Conservation (phyloP, 2,113 vertebrate species). For the Choloepus hoffmanni region DNA sequence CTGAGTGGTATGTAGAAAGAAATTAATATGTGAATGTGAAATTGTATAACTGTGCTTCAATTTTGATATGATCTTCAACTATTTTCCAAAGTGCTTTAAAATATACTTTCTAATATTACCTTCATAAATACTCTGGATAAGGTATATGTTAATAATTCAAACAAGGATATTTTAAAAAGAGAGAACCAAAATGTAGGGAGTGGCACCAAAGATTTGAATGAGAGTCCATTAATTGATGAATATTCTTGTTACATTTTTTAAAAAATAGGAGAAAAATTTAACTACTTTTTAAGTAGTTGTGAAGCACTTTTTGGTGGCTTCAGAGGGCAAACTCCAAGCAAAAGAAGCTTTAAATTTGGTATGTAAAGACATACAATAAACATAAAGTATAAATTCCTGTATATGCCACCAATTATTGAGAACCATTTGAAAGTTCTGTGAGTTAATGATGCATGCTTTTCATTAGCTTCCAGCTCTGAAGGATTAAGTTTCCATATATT, state of each 20-base stretch:
- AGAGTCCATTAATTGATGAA: background rate
- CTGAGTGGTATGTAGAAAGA: background rate
- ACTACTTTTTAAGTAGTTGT: background rate
- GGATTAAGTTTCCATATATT: background rate
- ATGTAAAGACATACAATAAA: background rate
- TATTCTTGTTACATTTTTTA: background rate
- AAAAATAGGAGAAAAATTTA: background rate
- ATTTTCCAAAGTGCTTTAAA: background rate
- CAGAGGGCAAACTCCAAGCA: background rate
- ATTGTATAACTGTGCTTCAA: background rate
- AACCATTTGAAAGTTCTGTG: background rate
- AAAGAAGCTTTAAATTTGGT: background rate
- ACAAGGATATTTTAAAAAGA: background rate
- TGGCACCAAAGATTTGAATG: background rate
- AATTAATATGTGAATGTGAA: conserved; percentile 6
- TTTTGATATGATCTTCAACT: background rate
- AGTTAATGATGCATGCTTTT: background rate
- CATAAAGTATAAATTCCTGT: background rate
- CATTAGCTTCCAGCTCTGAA: background rate
- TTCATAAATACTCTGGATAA: background rate
- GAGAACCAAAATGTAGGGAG: background rate
- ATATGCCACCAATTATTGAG: background rate
- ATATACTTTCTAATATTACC: conserved; percentile 3
- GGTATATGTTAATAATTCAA: background rate
- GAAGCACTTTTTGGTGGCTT: background rate